Percentiles rank a stretch among this genome's conserved stretches.
These are phyloP conservation scores for Eumerus sabulonum DNA, from an alignment of 2,888 invertebrate genomes.

Conservation along the genomic window DNA sequence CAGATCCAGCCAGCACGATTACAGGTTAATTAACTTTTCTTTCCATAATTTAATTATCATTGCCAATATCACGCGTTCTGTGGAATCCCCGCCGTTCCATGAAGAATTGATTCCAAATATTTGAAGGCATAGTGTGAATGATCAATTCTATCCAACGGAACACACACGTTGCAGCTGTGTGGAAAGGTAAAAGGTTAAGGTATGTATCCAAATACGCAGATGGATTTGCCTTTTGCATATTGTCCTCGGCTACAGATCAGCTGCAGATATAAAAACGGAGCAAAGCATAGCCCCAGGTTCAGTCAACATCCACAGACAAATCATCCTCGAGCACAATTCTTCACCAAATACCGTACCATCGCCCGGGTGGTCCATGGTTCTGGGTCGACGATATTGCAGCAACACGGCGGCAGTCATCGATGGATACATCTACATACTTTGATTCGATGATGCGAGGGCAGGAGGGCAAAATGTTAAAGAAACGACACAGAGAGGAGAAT, in stretches of 20 bases:
- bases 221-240: slow-evolving; percentile 65
- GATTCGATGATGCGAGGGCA: slow-evolving; percentile 55
- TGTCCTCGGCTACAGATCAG: slow-evolving; percentile 55
- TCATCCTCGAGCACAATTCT: slow-evolving; percentile 66
- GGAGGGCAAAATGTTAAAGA: slow-evolving; percentile 6
- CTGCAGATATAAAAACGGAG: slow-evolving; percentile 21
- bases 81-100: slow-evolving; percentile 29
- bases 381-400: slow-evolving; percentile 39
- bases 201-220: slow-evolving; percentile 49
- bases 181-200: slow-evolving; percentile 63
- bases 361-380: slow-evolving; percentile 59
- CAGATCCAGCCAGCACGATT: slow-evolving; percentile 51
- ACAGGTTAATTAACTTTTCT: slow-evolving; percentile 62
- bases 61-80: slow-evolving; percentile 41
- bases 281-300: slow-evolving; percentile 42
- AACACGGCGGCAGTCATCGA: slow-evolving; percentile 55
- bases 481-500: slow-evolving; percentile 11
- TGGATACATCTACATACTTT: slow-evolving; percentile 20
- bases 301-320: slow-evolving; percentile 59
- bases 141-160: slow-evolving; percentile 61
- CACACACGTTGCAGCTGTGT: slow-evolving; percentile 55
- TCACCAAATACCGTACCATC: slow-evolving; percentile 58
- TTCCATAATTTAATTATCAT: slow-evolving; percentile 67
- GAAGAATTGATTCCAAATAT: slow-evolving; percentile 64
- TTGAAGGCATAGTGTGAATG: slow-evolving; percentile 66